Evolutionary conservation across 2,888 invertebrate species (phyloP).

Genomic region (Silvanus unidentatus): DNA sequence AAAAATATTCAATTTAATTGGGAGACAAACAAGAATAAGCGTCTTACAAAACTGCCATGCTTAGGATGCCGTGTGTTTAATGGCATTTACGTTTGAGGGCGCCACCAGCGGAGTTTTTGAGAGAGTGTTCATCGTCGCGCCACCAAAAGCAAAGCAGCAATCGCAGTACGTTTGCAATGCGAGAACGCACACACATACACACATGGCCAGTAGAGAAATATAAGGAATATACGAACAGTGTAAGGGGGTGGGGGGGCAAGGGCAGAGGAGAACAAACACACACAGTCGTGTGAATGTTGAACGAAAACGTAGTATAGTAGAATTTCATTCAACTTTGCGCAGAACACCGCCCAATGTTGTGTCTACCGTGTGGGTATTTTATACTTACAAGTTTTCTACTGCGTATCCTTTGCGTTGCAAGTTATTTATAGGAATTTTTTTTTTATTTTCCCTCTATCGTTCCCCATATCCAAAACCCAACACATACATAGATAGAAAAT

Average conservation of each 20-base stretch:
- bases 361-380: conserved; percentile 16
- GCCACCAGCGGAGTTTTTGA: conserved; percentile 18
- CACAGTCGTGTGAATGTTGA: conserved; percentile 43
- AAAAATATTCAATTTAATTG: background rate
- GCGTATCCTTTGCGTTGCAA: too few relatives aligned
- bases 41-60: conserved; percentile 34
- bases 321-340: conserved; percentile 42
- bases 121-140: background rate
- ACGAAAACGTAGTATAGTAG: conserved; percentile 42
- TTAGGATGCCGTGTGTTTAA: conserved; percentile 28
- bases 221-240: too few relatives aligned
- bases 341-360: conserved; percentile 42
- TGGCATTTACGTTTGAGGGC: conserved; percentile 37
- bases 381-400: too few relatives aligned
- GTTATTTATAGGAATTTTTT: too few relatives aligned
- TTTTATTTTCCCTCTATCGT: too few relatives aligned
- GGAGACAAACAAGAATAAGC: conserved; percentile 23
- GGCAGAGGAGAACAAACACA: conserved; percentile 27
- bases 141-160: background rate
- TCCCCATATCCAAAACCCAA: too few relatives aligned
- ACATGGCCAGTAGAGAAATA: too few relatives aligned
- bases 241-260: conserved; percentile 7
- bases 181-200: too few relatives aligned
- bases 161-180: background rate
- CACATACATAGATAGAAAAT: too few relatives aligned